Conservation (phyloP, 2,113 vertebrate genomes). For the Halcyon senegalensis region DNA sequence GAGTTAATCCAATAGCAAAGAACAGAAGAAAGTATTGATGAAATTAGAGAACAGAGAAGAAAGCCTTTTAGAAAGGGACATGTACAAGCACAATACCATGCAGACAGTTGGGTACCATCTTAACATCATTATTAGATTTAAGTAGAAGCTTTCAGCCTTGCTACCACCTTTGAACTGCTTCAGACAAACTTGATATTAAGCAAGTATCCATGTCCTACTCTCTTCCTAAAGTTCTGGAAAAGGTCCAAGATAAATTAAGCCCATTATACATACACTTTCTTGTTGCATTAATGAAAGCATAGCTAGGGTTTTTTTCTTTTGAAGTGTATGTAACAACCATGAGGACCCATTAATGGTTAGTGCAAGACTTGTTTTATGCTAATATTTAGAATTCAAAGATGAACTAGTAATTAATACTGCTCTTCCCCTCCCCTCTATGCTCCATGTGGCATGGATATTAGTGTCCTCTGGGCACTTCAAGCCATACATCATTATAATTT, state of each 20-base stretch:
- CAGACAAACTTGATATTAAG: constrained; percentile 39
- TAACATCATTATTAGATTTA: neutral
- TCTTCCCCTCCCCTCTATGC: neutral
- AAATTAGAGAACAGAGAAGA: neutral
- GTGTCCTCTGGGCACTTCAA: constrained; percentile 60
- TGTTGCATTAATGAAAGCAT: constrained; percentile 25
- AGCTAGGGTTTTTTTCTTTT: constrained; percentile 41
- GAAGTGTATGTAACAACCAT: constrained; percentile 27
- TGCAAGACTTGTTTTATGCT: constrained; percentile 35
- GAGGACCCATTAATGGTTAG: constrained; percentile 30
- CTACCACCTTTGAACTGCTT: constrained; percentile 36
- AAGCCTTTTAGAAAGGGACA: neutral
- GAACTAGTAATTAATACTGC: constrained; percentile 55
- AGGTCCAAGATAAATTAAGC: constrained; percentile 57
- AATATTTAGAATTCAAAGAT: constrained; percentile 63
- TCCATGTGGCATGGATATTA: constrained; percentile 44
- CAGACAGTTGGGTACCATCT: neutral
- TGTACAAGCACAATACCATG: neutral
- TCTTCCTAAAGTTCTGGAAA: constrained; percentile 26
- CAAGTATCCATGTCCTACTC: neutral
- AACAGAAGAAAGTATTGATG: neutral
- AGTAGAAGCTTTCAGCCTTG: neutral
- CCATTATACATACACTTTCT: constrained; percentile 35
- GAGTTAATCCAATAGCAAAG: neutral
- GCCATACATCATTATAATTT: constrained; percentile 83